These are phyloP conservation scores for Grammomys dolichurus DNA, from an alignment of 2,113 vertebrate species.

Conservation along the genomic window DNA sequence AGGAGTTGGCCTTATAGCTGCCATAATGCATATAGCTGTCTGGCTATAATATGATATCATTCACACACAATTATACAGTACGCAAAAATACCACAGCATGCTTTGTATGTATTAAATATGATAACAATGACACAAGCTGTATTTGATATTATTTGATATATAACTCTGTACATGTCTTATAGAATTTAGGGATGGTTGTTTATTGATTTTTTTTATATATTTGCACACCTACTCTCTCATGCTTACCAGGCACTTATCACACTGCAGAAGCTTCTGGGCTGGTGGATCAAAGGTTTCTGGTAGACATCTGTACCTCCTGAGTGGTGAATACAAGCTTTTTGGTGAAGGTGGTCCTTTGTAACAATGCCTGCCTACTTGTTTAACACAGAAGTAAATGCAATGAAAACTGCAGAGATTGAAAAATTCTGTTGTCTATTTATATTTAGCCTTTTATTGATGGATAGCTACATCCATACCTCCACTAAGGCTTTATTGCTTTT, in stretches of 20 bases:
- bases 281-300: background rate
- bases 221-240: background rate
- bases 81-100: background rate
- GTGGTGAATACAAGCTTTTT: background rate
- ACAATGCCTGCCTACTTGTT: conserved; percentile 15
- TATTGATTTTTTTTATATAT: conserved; percentile 5
- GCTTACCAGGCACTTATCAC: background rate
- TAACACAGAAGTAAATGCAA: conserved; percentile 52
- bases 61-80: background rate
- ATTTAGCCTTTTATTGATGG: background rate
- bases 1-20: background rate
- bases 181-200: background rate
- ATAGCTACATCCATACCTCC: background rate
- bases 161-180: background rate
- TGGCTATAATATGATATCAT: background rate
- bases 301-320: background rate
- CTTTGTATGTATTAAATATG: background rate
- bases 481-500: conserved; percentile 33
- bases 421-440: conserved; percentile 45
- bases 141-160: background rate
- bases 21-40: too few relatives aligned
- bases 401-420: conserved; percentile 27
- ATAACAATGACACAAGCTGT: background rate
- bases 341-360: background rate
- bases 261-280: background rate